Evolutionary conservation across 2,113 vertebrate genomes (phyloP), one percentile per base, ranked within the genome.

Genomic region (Epinephelus cyanopodus): DNA sequence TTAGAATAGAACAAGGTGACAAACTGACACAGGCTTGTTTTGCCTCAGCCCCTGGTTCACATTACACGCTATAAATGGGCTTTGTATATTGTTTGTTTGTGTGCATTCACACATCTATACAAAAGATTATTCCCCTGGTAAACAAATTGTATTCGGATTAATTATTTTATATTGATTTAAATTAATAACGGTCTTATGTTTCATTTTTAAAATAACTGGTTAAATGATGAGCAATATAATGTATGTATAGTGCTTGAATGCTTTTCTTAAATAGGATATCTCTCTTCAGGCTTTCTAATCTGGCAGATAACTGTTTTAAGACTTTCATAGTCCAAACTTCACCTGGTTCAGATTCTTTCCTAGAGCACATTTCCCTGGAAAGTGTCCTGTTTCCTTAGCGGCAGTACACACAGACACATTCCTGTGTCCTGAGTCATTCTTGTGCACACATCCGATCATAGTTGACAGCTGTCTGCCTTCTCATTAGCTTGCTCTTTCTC

Each of bases 1-100:
- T 89, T 90, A 90, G 79, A 90, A 91, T 79, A 84, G 83, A 45
- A 85, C 89, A 90, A 90, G 88, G 91, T 89, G 90, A 87, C 87
- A 91, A 89, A 88, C 47, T 81, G 88, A 75, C 79, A 81, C 25
- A 45, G 33, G 39, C 79, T 74, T 64, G 54, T 78, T 88, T 65
- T 67, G 21, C 71, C 50, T 57, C 73, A 57, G 57, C 74, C 68
- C 45, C 42, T 63, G 48, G 68, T 79, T 82, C 56, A 84, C n/a
- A 68, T 90, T 81, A 54, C 74, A 18, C 39, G 21, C 50, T 65
- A 66, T 74, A 68, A 62, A 63, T 67, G 18, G 45, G 21, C 8
- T 64, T 12, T 81, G 39, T 79, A 42, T 60, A 8, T 61, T 29
- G 27, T 27, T 29, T 65, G 53, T 72, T 37, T 74, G 13, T 61